Conservation (phyloP, 2,888 invertebrate genomes). For the Muscina levida region DNA sequence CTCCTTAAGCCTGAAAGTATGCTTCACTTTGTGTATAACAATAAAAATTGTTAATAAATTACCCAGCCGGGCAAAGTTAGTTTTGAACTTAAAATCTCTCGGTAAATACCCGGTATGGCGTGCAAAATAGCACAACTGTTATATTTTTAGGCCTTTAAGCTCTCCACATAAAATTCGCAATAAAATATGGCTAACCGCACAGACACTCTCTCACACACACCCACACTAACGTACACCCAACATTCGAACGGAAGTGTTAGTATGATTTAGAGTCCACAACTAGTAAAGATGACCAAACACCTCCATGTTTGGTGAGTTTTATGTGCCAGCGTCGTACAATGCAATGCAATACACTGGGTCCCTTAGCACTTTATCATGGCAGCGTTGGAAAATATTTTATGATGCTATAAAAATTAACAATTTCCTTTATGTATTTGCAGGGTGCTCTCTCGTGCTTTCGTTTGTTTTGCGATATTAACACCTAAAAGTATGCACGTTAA, state of each 20-base stretch:
- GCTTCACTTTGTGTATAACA: constrained; percentile 27
- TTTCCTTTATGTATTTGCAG: constrained; percentile 51
- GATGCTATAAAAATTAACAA: constrained; percentile 66
- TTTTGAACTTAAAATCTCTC: constrained; percentile 38
- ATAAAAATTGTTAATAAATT: constrained; percentile 29
- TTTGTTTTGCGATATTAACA: constrained; percentile 47
- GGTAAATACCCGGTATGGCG: constrained; percentile 14
- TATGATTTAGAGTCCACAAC: constrained; percentile 55
- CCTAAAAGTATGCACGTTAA: constrained; percentile 49
- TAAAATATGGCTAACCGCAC: constrained; percentile 46
- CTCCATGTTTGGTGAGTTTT: background rate
- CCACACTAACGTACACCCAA: background rate
- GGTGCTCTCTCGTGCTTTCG: background rate
- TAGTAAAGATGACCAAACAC: constrained; percentile 17
- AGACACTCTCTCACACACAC: background rate
- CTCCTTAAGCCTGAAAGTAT: constrained; percentile 32
- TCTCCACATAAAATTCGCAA: constrained; percentile 29
- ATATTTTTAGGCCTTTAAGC: constrained; percentile 48
- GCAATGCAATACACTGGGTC: background rate
- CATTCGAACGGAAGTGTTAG: constrained; percentile 47
- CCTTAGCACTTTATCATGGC: constrained; percentile 49
- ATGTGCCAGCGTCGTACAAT: constrained; percentile 12
- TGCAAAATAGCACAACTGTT: background rate
- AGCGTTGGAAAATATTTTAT: constrained; percentile 63
- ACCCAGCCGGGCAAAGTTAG: constrained; percentile 30